Evolutionary conservation across 1,140 invertebrate species (phyloP).

Genomic region (Latrodectus geometricus): DNA sequence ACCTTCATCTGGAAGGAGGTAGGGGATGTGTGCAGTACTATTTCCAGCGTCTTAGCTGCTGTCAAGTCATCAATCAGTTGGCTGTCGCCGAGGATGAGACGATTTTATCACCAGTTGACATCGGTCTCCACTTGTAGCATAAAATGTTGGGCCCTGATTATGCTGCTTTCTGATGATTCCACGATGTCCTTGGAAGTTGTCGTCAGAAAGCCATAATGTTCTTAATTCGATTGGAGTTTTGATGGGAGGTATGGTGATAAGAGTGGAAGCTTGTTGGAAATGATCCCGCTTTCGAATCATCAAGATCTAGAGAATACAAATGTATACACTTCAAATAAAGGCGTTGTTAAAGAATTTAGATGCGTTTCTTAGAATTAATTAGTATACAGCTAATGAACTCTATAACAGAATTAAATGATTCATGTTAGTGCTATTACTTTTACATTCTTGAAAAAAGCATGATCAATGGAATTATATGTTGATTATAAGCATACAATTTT

Average conservation of each 20-base stretch:
- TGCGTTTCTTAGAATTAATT: no score
- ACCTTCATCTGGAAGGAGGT: conserved; percentile 18
- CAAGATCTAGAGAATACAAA: no score
- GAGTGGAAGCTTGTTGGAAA: not conserved
- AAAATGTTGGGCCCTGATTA: not conserved
- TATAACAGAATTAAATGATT: no score
- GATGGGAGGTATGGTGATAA: not conserved
- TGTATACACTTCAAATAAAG: no score
- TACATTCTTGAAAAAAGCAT: no score
- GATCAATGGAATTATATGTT: no score
- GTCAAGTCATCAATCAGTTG: conserved; percentile 41
- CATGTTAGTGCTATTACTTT: no score
- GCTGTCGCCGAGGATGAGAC: conserved; percentile 15
- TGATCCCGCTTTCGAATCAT: no score
- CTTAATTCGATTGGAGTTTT: not conserved
- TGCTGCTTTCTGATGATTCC: not conserved
- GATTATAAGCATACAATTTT: no score
- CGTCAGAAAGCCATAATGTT: not conserved
- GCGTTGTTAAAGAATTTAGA: no score
- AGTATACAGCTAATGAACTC: no score
- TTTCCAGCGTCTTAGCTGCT: conserved; percentile 30
- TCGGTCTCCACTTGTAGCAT: conserved; percentile 21
- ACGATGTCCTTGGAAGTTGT: not conserved
- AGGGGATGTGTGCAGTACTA: conserved; percentile 1
- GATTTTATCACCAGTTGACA: conserved; percentile 25